These are phyloP conservation scores for Medauroidea extradentata DNA, from an alignment of 1,140 invertebrate species.

Conservation along the genomic window DNA sequence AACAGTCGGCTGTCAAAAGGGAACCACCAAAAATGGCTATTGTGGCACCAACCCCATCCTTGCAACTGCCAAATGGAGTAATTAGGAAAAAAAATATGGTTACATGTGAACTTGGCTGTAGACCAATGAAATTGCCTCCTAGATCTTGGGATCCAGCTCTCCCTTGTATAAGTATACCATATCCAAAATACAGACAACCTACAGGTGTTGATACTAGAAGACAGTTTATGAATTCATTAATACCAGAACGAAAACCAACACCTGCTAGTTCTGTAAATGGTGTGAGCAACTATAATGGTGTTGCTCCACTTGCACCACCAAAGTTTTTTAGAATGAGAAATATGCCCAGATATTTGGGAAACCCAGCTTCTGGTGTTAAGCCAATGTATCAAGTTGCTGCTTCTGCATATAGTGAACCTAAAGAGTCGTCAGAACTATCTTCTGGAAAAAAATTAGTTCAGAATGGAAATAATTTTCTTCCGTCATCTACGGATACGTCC, in stretches of 20 bases:
- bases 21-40: slow-evolving; percentile 9
- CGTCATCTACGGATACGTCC: neutral
- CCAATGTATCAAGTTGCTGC: slow-evolving; percentile 49
- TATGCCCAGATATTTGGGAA: slow-evolving; percentile 54
- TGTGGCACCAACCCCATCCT: slow-evolving; percentile 7
- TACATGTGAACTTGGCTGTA: slow-evolving; percentile 2
- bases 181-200: neutral
- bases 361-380: slow-evolving; percentile 56
- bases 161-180: neutral
- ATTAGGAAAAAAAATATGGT: neutral
- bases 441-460: neutral
- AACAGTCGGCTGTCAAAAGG: neutral
- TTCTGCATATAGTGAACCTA: slow-evolving; percentile 4
- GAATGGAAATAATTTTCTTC: neutral
- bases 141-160: slow-evolving; percentile 15
- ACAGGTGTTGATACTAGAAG: no score
- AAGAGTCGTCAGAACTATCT: slow-evolving; percentile 24
- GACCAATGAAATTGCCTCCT: slow-evolving; percentile 12
- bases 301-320: slow-evolving; percentile 36
- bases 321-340: slow-evolving; percentile 58
- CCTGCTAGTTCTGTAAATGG: neutral
- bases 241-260: no score
- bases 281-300: neutral
- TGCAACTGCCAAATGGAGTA: neutral
- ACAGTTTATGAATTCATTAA: no score